Conservation (phyloP, 2,888 invertebrate genomes). For the Morinoia aosen region DNA sequence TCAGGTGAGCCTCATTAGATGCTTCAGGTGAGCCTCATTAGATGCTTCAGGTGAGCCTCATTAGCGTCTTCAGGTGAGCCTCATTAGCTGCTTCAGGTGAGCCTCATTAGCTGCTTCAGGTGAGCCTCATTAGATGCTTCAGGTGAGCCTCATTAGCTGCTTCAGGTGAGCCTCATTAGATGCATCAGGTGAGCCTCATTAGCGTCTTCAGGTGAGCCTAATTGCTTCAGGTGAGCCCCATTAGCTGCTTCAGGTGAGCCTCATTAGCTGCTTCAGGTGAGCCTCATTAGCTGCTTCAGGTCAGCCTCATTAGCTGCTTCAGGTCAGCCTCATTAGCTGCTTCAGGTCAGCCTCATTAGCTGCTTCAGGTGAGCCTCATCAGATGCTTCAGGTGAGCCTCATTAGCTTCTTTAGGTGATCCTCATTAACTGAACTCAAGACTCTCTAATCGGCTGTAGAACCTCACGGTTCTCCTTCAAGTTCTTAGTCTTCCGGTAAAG, state of each 20-base stretch:
- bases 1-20: too few species aligned
- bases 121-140: neutral
- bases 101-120: too few species aligned
- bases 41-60: too few species aligned
- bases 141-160: neutral
- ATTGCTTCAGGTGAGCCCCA: conserved; percentile 78
- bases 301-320: conserved; percentile 75
- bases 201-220: too few species aligned
- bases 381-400: neutral
- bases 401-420: too few species aligned
- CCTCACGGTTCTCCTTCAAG: too few species aligned
- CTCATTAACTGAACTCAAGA: too few species aligned
- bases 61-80: too few species aligned
- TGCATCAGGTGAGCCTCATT: neutral
- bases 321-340: neutral
- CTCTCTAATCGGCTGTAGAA: too few species aligned
- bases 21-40: too few species aligned
- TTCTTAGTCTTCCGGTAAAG: too few species aligned
- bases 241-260: neutral
- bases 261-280: neutral
- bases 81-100: too few species aligned
- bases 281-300: neutral
- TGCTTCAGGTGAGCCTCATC: neutral
- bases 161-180: neutral
- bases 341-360: neutral